Base-by-base conservation (phyloP, 1,140 invertebrate genomes). In the Musca vetustissima region DNA sequence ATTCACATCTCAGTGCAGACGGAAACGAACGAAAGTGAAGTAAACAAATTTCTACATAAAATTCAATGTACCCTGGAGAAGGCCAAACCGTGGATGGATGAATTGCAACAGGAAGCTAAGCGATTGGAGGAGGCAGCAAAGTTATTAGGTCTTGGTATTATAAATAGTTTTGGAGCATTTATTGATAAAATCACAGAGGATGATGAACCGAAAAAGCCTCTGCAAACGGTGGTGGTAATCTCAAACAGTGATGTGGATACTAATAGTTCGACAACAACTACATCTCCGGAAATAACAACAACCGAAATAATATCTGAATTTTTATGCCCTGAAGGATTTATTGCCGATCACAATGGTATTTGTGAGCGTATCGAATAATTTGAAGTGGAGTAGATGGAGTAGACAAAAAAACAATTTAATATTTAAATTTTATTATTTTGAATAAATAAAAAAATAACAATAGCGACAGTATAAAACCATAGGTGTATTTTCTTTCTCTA, bases 311-410 rank as follows among this genome's bases (percentile, higher is more conserved):
- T 50, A 17, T 65, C 64, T 7, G 25, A 61, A 11, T 61, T 36
- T 61, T 61, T 61, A 13, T 69, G 68, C 24, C 68, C 68, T n/a
- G 61, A 69, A 14, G 68, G 68, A 50, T 69, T 69, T 57, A 64
- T 69, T n/a, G 68, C 68, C 7, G 68, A 69, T 59, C 59, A 53
- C 48, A 69, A 69, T 66, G 68, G 68, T 32, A 66, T 69, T 14
- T 69, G 68, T 69, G 48, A 57, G 32, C 68, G 68, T 24, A 49
- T 55, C 48, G 50, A 65, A 47, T 65, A 69, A 36, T 36, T 55
- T 2, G 9, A n/a, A 21, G 2, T 52, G 19, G 6, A 52, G 4
- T 52, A 19, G 8, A 6, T 52, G 17, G 7, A 19, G 19, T 52
- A 19, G 50, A 19, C 13, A 52, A 4, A 28, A 19, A 21, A n/a